Conservation (phyloP, 2,888 invertebrate genomes). For the Drosophila dives region DNA sequence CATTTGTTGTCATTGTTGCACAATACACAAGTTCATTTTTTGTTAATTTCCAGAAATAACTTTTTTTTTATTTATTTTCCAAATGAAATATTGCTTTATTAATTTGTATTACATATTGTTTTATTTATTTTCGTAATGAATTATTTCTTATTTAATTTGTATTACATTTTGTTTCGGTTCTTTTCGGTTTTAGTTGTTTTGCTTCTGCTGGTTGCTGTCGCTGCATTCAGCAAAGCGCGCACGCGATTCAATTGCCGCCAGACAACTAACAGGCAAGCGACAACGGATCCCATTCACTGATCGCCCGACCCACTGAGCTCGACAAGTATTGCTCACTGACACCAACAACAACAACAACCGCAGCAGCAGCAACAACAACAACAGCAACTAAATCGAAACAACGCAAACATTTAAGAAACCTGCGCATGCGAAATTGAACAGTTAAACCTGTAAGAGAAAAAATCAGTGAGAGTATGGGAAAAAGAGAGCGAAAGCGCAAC, state of each 20-base stretch:
- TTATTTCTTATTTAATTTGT: conserved; percentile 11
- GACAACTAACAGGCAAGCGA: conserved; percentile 61
- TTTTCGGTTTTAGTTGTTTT: conserved; percentile 16
- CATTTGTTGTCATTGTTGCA: conserved; percentile 35
- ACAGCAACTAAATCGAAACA: conserved; percentile 1
- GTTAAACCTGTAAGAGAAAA: conserved; percentile 17
- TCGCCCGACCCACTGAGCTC: conserved; percentile 24
- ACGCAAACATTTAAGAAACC: conserved; percentile 34
- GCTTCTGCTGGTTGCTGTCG: conserved; percentile 44
- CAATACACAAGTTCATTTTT: conserved; percentile 31
- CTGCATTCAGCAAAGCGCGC: conserved; percentile 65
- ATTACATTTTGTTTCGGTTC: conserved; percentile 28
- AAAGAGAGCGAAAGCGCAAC: conserved; percentile 7
- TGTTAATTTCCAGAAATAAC: conserved; percentile 1
- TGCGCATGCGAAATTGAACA: conserved; percentile 65
- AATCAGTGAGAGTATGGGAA: conserved; percentile 13
- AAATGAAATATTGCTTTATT: background rate
- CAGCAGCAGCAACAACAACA: conserved; percentile 5
- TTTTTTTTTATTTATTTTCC: background rate
- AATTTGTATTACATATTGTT: conserved; percentile 28
- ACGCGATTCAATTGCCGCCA: conserved; percentile 73
- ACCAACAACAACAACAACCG: conserved; percentile 14
- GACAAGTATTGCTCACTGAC: conserved; percentile 16
- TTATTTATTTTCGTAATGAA: background rate
- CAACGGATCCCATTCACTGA: conserved; percentile 39